Evolutionary conservation across 2,113 vertebrate species (phyloP).

Genomic region (Pomatorhinus ruficollis): DNA sequence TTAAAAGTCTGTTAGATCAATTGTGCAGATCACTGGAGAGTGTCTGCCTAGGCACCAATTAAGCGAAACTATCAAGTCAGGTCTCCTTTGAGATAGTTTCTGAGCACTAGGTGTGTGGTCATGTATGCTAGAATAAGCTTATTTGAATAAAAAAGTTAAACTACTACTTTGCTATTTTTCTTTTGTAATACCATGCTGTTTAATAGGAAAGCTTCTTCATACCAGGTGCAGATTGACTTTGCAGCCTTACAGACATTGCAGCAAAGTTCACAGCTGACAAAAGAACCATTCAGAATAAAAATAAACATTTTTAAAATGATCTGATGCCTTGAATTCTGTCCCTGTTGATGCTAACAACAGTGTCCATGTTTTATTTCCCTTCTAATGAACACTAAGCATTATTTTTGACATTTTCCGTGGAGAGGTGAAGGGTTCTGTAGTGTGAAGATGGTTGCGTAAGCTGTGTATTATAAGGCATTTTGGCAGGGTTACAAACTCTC

Average conservation of each 20-base stretch:
- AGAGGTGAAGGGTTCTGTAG: neutral
- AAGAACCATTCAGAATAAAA: constrained; percentile 16
- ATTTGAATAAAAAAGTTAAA: neutral
- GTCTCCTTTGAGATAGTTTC: neutral
- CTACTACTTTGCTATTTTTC: neutral
- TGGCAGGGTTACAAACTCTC: constrained; percentile 45
- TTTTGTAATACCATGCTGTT: neutral
- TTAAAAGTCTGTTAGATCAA: neutral
- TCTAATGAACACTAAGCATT: neutral
- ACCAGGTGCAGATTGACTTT: neutral
- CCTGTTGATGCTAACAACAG: neutral
- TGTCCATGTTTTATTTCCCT: neutral
- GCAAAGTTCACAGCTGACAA: constrained; percentile 14
- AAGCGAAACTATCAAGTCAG: neutral
- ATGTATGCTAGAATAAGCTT: neutral
- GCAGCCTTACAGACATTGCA: neutral
- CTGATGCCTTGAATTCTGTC: neutral
- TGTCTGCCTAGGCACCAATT: neutral
- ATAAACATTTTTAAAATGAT: neutral
- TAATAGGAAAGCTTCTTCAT: neutral
- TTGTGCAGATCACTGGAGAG: neutral
- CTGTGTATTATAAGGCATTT: constrained; percentile 26
- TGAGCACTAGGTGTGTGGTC: neutral
- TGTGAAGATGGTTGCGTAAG: constrained; percentile 34
- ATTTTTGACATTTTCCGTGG: neutral